Evolutionary conservation across 2,113 vertebrate genomes (phyloP), one percentile per base, ranked within the genome.

Genomic region (Percina caprodes): DNA sequence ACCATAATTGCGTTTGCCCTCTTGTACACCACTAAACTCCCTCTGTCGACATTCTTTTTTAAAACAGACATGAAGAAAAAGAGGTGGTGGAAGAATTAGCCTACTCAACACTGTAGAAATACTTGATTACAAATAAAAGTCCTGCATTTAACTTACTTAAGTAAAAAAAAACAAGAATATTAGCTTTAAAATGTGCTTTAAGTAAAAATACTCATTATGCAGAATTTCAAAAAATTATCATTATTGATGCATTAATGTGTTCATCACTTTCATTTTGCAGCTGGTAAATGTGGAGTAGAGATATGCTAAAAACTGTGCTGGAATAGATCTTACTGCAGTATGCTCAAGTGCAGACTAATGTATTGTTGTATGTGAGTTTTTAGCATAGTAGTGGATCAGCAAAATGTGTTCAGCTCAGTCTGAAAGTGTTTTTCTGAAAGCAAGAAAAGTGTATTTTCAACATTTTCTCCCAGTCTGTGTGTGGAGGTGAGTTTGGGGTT

Each of bases 1-100:
- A 77, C 93, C 90, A 92, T 93, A 93, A 93, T 94, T 94, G 86
- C 86, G 54, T 89, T 86, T 93, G 91, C 92, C 93, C 91, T 93
- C 72, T 90, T 87, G 89, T 86, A 77, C 90, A 63, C 87, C 77
- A 46, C 92, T 85, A 85, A 85, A 84, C 84, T 88, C 82, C 30
- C 71, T 83, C 70, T 74, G 77, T 82, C 79, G 59, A 73, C 46
- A 19, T 86, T 79, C 54, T 46, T 67, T 72, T 71, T 51, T 33
- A 14, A 35, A 76, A 71, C 75, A 69, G 60, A 66, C 63, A 60
- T 24, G 80, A 65, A 69, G 61, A 77, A 52, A 52, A 42, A 87
- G 63, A 82, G 74, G 65, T 66, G 60, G 26, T 30, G 65, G 65
- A 33, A 30, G 65, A 67, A 30, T 24, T 42, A 42, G 39, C 39